These are phyloP conservation scores for Planococcus citri DNA, from an alignment of 1,140 invertebrate genomes.

Conservation along the genomic window DNA sequence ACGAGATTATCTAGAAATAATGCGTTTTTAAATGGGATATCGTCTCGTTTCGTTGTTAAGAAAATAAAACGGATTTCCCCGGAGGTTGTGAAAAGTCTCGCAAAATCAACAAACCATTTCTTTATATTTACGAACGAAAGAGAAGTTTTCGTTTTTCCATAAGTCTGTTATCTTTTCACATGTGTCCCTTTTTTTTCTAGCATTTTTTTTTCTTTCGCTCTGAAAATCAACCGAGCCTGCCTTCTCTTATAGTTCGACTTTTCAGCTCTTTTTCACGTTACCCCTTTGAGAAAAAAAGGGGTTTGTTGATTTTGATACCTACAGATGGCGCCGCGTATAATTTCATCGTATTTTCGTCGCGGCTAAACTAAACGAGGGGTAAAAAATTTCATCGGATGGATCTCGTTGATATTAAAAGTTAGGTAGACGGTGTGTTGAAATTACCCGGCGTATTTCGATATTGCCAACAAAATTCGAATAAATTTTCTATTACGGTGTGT, in stretches of 20 bases:
- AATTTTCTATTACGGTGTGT: not conserved
- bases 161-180: constrained; percentile 7
- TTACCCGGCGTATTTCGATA: not conserved
- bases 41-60: not conserved
- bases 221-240: too few relatives aligned
- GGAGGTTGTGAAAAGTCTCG: not conserved
- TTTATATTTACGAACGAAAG: too few relatives aligned
- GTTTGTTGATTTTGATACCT: not conserved
- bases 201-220: too few relatives aligned
- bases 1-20: constrained; percentile 1
- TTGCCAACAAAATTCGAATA: not conserved
- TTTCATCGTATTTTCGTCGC: not conserved
- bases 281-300: not conserved
- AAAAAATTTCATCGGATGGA: too few relatives aligned
- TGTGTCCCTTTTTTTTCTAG: not conserved
- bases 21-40: not conserved
- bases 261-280: too few relatives aligned
- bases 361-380: not conserved
- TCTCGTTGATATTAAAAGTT: not conserved
- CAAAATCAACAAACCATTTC: not conserved
- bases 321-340: not conserved
- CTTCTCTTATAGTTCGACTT: too few relatives aligned
- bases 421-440: not conserved
- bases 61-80: not conserved
- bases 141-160: constrained; percentile 3